Evolutionary conservation across 2,797 vertebrate species (phyloP).

Genomic region (Sebastiscus albofasciatus): DNA sequence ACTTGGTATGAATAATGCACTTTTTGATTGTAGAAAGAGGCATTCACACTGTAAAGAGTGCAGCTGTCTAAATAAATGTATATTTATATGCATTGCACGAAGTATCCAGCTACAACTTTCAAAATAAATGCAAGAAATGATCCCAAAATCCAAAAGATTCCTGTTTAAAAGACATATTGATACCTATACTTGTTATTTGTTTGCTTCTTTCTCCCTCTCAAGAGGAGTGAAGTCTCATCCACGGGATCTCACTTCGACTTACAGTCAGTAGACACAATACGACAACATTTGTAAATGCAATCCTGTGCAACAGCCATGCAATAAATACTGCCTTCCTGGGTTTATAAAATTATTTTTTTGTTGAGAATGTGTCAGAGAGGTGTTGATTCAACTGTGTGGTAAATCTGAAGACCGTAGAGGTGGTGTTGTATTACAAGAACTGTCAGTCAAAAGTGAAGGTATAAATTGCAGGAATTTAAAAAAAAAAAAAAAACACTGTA

Average conservation of each 20-base stretch:
- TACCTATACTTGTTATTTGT: constrained; percentile 5
- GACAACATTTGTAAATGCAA: constrained; percentile 34
- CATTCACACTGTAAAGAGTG: background rate
- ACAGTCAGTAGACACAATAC: constrained; percentile 15
- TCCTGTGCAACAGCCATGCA: constrained; percentile 40
- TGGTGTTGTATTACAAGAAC: background rate
- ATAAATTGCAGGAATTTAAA: too few species aligned
- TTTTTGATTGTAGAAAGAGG: background rate
- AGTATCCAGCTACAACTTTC: background rate
- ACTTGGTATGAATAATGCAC: background rate
- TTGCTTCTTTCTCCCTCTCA: background rate
- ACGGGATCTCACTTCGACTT: constrained; percentile 13
- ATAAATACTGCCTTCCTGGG: constrained; percentile 3
- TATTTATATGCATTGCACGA: background rate
- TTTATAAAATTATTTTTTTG: background rate
- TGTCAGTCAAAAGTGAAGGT: background rate
- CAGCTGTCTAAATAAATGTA: background rate
- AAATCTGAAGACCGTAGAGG: background rate
- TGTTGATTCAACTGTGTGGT: constrained; percentile 4
- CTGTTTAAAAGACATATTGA: constrained; percentile 8
- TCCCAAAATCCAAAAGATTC: constrained; percentile 6
- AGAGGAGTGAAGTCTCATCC: background rate
- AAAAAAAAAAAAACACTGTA: too few species aligned
- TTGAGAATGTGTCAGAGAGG: background rate
- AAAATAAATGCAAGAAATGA: constrained; percentile 6